These are phyloP conservation scores for Melopsittacus undulatus DNA, from an alignment of 2,797 vertebrate species.

Conservation along the genomic window DNA sequence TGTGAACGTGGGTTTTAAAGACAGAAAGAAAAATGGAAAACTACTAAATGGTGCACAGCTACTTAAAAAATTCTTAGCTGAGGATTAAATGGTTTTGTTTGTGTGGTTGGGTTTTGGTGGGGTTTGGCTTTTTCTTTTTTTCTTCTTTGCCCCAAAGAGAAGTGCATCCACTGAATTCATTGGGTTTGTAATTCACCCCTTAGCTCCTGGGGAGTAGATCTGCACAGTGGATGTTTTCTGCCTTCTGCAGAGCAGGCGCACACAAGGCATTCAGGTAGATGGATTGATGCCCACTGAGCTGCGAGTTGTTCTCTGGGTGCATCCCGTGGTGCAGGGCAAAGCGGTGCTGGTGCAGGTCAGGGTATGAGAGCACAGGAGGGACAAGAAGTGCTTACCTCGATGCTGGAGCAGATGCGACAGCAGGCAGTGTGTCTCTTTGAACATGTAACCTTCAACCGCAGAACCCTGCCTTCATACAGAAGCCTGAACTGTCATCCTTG, in stretches of 20 bases:
- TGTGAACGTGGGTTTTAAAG: constrained; percentile 75
- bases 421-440: neutral
- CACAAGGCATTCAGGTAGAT: accelerated
- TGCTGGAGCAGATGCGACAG: neutral
- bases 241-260: neutral
- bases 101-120: neutral
- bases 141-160: accelerated
- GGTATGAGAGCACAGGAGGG: neutral
- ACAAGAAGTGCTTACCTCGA: neutral
- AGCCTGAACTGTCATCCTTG: neutral
- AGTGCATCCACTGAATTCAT: neutral
- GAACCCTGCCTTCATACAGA: neutral
- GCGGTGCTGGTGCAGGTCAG: neutral
- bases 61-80: constrained; percentile 31
- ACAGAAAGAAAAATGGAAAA: constrained; percentile 76
- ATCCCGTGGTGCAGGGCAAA: neutral
- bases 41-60: constrained; percentile 64
- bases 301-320: neutral
- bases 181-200: neutral
- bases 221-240: neutral
- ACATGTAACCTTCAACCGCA: neutral
- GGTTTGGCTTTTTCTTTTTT: too few species aligned
- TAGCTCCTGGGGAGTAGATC: neutral
- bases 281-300: neutral
- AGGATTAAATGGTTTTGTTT: neutral